Conservation (phyloP, 2,888 invertebrate genomes). For the Ophioninae sp. region DNA sequence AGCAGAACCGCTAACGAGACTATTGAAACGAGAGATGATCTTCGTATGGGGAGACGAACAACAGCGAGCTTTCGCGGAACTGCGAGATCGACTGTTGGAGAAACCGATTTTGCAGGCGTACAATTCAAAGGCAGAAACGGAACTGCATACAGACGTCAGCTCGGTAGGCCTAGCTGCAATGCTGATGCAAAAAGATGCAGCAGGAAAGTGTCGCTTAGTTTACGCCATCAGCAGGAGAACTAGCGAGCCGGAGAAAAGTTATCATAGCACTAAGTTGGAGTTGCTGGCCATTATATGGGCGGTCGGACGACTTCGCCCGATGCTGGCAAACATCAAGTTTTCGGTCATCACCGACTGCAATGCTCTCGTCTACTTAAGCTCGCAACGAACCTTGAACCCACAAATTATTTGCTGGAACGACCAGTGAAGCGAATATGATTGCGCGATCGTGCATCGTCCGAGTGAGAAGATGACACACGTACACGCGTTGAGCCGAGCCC, state of each 20-base stretch:
- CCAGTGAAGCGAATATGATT: no score
- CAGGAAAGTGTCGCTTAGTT: not conserved
- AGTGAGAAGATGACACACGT: constrained; percentile 56
- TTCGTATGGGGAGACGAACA: constrained; percentile 26
- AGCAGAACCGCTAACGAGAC: not conserved
- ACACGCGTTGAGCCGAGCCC: constrained; percentile 61
- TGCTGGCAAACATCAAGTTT: constrained; percentile 4
- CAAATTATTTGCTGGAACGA: constrained; percentile 10
- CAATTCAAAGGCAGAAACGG: constrained; percentile 28
- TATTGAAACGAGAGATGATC: not conserved
- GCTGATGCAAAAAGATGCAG: no score
- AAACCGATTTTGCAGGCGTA: constrained; percentile 27
- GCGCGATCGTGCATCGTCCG: constrained; percentile 41
- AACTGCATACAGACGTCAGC: constrained; percentile 1
- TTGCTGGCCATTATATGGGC: constrained; percentile 17
- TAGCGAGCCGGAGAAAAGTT: no score
- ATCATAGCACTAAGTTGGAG: constrained; percentile 65
- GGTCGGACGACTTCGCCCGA: constrained; percentile 13
- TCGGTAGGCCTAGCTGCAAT: no score
- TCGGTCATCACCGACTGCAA: not conserved
- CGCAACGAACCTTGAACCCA: constrained; percentile 8
- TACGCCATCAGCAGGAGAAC: not conserved
- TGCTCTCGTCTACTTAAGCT: not conserved
- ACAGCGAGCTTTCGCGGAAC: not conserved
- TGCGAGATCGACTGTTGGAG: not conserved